phyloP scores from a whole-genome alignment of 1,140 invertebrate species.

The Andricus grossulariae region DNA sequence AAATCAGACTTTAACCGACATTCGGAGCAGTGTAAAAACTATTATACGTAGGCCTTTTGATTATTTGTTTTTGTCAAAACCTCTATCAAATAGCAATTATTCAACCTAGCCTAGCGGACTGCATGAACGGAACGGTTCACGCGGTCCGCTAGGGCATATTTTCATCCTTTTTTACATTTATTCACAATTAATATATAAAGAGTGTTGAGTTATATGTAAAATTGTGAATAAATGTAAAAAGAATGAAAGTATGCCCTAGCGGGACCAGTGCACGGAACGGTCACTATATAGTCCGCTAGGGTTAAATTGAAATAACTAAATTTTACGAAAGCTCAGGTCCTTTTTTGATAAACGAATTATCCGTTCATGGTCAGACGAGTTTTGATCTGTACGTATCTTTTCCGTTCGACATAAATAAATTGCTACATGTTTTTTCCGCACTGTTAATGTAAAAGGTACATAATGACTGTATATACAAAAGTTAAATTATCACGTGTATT shows the following conservation, averaged over 20 bases:
- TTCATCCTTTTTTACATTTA: too few species aligned
- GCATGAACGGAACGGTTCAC: too few species aligned
- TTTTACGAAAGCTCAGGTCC: neutral
- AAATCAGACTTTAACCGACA: conserved; percentile 60
- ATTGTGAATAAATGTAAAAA: too few species aligned
- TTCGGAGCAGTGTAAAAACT: conserved; percentile 35
- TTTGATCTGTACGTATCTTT: neutral
- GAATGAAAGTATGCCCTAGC: too few species aligned
- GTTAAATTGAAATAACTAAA: conserved; percentile 19
- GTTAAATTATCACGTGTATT: conserved; percentile 19
- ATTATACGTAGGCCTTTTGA: conserved; percentile 43
- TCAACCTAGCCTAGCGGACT: neutral
- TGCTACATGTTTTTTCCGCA: neutral
- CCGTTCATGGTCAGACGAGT: conserved; percentile 26
- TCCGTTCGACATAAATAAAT: neutral
- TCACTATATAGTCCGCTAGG: too few species aligned
- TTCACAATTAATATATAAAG: too few species aligned
- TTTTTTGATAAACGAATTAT: conserved; percentile 8
- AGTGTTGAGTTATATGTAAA: too few species aligned
- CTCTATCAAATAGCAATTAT: conserved; percentile 31
- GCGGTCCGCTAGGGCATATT: too few species aligned
- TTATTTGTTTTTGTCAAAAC: conserved; percentile 33
- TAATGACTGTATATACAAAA: conserved; percentile 26
- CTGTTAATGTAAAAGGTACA: conserved; percentile 20
- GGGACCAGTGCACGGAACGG: too few species aligned